Percentiles rank a stretch among this genome's conserved stretches.
Evolutionary conservation across 2,888 invertebrate species (phyloP).

Genomic region (Tetropium fuscum): DNA sequence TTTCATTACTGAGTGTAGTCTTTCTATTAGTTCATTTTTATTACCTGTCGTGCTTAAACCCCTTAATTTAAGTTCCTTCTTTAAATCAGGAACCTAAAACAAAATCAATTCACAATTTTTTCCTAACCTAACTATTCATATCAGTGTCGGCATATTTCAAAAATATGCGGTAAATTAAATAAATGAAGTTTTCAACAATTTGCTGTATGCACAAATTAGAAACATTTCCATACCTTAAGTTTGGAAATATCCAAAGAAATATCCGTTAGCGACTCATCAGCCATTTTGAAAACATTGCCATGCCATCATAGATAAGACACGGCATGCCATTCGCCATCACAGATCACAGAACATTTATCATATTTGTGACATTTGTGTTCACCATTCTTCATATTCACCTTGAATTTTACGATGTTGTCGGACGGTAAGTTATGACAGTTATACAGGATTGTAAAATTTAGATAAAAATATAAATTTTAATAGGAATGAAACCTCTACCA

Average conservation of each 20-base stretch:
- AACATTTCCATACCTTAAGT: constrained; percentile 52
- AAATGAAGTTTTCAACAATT: too few species aligned
- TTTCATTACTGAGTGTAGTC: constrained; percentile 75
- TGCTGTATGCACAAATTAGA: too few species aligned
- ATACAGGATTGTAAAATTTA: too few species aligned
- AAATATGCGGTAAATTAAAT: constrained; percentile 22
- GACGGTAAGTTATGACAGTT: too few species aligned
- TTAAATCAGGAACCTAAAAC: constrained; percentile 88
- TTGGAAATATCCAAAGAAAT: constrained; percentile 53
- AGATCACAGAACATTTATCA: too few species aligned
- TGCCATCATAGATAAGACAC: not conserved
- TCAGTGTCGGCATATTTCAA: too few species aligned
- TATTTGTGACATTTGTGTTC: too few species aligned
- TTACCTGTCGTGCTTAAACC: constrained; percentile 82
- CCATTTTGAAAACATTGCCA: constrained; percentile 44
- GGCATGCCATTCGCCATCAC: too few species aligned
- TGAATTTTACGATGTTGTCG: too few species aligned
- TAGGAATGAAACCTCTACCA: too few species aligned
- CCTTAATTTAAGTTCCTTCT: constrained; percentile 83
- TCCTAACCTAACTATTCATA: constrained; percentile 28
- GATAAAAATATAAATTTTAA: too few species aligned
- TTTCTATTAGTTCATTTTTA: constrained; percentile 83
- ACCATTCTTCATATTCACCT: too few species aligned
- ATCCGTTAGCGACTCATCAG: constrained; percentile 47
- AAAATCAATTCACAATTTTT: constrained; percentile 44